Evolutionary conservation across 1,140 invertebrate species (phyloP), one percentile per base, ranked within the genome.

Genomic region (Philopotamus ludificatus): DNA sequence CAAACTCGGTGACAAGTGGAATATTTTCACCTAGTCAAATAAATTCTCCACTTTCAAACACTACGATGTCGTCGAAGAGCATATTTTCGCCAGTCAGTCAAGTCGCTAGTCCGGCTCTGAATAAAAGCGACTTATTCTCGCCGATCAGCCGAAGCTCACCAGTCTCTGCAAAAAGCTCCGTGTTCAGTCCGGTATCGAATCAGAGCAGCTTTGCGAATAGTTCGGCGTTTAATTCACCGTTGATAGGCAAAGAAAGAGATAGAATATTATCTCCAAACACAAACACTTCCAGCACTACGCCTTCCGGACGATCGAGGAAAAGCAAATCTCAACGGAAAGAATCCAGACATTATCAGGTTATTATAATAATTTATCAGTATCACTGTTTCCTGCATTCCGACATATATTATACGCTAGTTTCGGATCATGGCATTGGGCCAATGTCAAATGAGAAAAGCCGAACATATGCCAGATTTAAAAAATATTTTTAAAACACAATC

Each of bases 291-390:
- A 80, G 77, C 71, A 77, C 75, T 26, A 81, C 79, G 51, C 79
- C 79, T 59, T 80, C 79, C 71, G 78, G 79, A 73, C 77, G 79
- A 77, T 79, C 79, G 28, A 76, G 79, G 66, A 75, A 78, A 72
- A 81, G 78, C 75, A 80, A 79, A 68, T 81, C 78, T 65, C 74
- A 76, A 44, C 74, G 82, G 72, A 87, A 87, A 77, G 81, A 87
- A 71, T 86, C 86, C 39, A 84, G 82, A 72, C 86, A 87, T 74
- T 87, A 87, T 77, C 82, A 85, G 79, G 80, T 81, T 75, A 7
- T 7, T 50, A 62, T n/a, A n/a, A n/a, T n/a, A n/a, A n/a, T 9
- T 9, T 41, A 41, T 41, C 8, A 9, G 8, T 41, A 41, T 41
- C n/a, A 8, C n/a, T 9, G n/a, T 9, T 15, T 41, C 34, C 8